These are phyloP conservation scores for Parotia lawesii DNA, from an alignment of 2,113 vertebrate genomes.

Conservation along the genomic window DNA sequence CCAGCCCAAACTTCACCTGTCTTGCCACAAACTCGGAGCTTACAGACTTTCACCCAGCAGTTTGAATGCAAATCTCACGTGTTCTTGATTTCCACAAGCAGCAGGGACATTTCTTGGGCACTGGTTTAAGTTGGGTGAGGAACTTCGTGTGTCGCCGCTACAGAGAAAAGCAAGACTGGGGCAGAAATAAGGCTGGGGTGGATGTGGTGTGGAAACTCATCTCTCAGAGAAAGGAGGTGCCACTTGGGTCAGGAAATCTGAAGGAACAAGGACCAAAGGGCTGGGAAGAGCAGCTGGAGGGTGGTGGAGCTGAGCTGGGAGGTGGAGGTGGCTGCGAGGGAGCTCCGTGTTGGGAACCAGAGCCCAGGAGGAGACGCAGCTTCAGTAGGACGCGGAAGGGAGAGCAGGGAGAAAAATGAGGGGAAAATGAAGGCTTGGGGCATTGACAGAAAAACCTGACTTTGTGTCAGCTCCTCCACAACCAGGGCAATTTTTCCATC, in stretches of 20 bases:
- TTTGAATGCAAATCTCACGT: neutral
- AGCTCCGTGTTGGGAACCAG: neutral
- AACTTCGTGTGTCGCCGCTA: fast-evolving
- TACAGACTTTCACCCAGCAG: neutral
- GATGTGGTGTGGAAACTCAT: neutral
- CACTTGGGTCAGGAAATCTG: neutral
- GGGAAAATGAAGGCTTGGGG: neutral
- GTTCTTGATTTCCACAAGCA: neutral
- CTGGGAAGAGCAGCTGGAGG: neutral
- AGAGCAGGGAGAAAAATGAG: neutral
- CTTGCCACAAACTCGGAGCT: neutral
- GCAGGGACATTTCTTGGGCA: neutral
- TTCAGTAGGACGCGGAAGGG: neutral
- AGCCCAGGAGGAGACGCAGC: neutral
- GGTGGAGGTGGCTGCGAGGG: neutral
- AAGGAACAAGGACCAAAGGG: neutral
- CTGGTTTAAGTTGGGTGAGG: neutral
- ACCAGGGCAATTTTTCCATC: neutral
- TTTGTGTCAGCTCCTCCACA: neutral
- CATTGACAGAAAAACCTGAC: neutral
- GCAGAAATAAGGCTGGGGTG: neutral
- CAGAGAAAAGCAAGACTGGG: neutral
- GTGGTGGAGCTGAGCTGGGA: neutral
- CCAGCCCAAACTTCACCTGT: neutral
- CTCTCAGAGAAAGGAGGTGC: neutral